Evolutionary conservation across 2,113 vertebrate genomes (phyloP), one percentile per base, ranked within the genome.

Genomic region (Synodontis membranacea): DNA sequence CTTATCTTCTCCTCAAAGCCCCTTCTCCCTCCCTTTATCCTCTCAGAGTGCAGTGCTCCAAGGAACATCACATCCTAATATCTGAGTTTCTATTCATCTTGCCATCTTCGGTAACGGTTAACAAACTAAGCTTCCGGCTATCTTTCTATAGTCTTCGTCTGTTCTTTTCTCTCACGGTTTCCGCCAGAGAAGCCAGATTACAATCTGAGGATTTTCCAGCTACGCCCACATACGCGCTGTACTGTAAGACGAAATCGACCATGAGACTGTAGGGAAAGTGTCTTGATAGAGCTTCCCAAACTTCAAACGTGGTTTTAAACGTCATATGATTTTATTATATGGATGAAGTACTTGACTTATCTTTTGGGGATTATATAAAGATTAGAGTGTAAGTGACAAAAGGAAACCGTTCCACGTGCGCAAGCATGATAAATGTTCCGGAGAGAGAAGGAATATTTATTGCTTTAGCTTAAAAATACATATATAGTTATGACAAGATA

Each of bases 21-120:
- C 52, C 12, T 85, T 86, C 74, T 52, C 79, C 44, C 28, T 87
- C 68, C 62, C 48, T 58, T 3, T 4, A 46, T 42, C 19, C 52
- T 74, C 37, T 84, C 60, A 23, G 42, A 88, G 76, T 81, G 70
- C 85, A 42, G n/a, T 17, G 54, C 91, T 87, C 7, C 10, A 19
- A 91, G 91, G 87, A 93, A 90, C 89, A 85, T 88, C 80, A 87
- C 89, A 92, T 93, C 34, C 80, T 88, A 81, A 82, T 82, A 15
- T 92, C 89, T 93, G 92, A 90, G 92, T 85, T 89, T 84, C 70
- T 90, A 88, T 89, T 92, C 93, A 94, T 94, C 92, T 91, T 91
- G 84, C 88, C 86, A 86, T 89, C 82, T 89, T 91, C 19, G 85
- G 84, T 74, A 75, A 86, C 82, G 85, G 87, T 90, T 90, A 90